phyloP scores from a whole-genome alignment of 2,888 invertebrate species.

The Andrena flavipes region DNA sequence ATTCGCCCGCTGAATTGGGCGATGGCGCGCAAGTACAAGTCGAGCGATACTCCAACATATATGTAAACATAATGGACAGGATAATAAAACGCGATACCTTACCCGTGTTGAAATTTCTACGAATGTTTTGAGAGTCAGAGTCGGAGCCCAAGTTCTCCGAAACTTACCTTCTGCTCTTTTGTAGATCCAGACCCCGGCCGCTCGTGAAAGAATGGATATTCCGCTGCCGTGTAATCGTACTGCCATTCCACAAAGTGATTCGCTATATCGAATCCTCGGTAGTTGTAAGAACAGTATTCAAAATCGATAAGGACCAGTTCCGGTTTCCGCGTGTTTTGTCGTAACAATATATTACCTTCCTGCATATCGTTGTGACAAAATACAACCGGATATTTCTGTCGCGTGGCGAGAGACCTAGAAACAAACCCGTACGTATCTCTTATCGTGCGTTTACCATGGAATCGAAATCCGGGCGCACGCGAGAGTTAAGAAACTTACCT shows the following conservation, averaged over 20 bases:
- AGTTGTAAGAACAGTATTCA: conserved; percentile 98
- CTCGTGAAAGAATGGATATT: conserved; percentile 92
- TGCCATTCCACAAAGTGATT: conserved; percentile 98
- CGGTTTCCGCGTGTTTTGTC: conserved; percentile 86
- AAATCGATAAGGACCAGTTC: conserved; percentile 94
- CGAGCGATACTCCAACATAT: not conserved
- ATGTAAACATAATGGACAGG: not conserved
- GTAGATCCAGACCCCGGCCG: conserved; percentile 90
- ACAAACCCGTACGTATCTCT: not conserved
- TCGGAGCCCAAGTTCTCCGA: conserved; percentile 17
- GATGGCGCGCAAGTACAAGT: not conserved
- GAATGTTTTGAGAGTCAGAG: conserved; percentile 53
- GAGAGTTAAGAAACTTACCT: conserved; percentile 74
- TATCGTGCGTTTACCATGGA: not conserved
- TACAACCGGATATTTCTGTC: conserved; percentile 89
- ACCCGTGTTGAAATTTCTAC: conserved; percentile 59
- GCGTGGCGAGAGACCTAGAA: conserved; percentile 82
- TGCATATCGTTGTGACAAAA: conserved; percentile 98
- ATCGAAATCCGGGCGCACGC: not conserved
- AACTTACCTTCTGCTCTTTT: conserved; percentile 91
- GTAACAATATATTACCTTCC: conserved; percentile 91
- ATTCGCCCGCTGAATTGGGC: not conserved
- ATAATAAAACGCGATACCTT: conserved; percentile 62
- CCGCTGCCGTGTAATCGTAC: conserved; percentile 93
- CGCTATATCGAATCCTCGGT: conserved; percentile 96